phyloP scores from a whole-genome alignment of 2,113 vertebrate species.

The Pseudopodoces humilis region DNA sequence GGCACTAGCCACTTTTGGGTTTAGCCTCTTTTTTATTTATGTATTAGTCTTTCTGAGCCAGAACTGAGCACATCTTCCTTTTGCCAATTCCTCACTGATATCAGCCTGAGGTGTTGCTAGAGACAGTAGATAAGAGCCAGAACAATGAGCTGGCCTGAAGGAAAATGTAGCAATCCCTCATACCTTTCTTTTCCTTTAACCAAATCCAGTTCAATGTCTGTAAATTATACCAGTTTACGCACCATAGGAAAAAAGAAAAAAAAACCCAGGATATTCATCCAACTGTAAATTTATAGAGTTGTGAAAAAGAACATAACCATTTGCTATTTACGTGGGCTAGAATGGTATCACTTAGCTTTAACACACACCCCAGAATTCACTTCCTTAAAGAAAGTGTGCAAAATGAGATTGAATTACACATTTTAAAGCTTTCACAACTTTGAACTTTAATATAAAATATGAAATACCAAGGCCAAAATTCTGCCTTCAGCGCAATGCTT shows the following conservation, averaged over 20 bases:
- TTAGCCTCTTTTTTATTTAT: not conserved
- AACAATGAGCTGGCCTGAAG: not conserved
- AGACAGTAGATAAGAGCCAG: not conserved
- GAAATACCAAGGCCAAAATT: not conserved
- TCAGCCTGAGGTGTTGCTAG: not conserved
- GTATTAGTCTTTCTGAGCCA: not conserved
- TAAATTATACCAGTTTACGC: not conserved
- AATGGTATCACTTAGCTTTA: not conserved
- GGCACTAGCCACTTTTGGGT: not conserved
- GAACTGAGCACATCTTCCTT: not conserved
- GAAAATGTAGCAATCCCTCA: not conserved
- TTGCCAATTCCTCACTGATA: not conserved
- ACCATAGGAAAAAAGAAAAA: not conserved
- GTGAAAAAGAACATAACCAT: not conserved
- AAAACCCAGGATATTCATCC: not conserved
- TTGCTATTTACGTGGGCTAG: not conserved
- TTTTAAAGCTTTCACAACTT: not conserved
- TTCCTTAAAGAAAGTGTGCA: not conserved
- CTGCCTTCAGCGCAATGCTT: not conserved
- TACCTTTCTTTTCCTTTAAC: not conserved
- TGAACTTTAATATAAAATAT: not conserved
- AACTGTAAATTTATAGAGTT: not conserved
- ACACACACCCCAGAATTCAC: not conserved
- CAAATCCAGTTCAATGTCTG: not conserved
- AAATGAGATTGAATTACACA: not conserved